Conservation (phyloP, 2,888 invertebrate species). For the Oasisia sp. region DNA sequence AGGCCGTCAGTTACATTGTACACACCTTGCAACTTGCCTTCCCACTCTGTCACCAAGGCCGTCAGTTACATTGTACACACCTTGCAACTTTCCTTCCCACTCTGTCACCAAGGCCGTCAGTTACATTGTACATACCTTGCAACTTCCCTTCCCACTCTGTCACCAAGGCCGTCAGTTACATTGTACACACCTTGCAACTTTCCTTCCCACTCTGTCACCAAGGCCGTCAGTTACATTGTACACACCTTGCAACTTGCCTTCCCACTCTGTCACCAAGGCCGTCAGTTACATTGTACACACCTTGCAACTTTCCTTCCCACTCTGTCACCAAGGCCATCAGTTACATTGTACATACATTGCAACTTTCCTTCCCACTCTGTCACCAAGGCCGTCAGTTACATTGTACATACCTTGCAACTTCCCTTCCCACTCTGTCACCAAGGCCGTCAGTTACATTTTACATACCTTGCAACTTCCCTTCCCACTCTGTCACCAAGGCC, state of each 20-base stretch:
- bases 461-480: conserved; percentile 36
- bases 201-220: conserved; percentile 53
- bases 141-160: conserved; percentile 49
- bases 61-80: too few species aligned
- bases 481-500: conserved; percentile 53
- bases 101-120: conserved; percentile 55
- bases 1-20: conserved; percentile 50
- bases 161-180: conserved; percentile 52
- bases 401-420: conserved; percentile 32
- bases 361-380: conserved; percentile 50
- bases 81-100: conserved; percentile 42
- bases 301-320: conserved; percentile 42
- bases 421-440: conserved; percentile 52
- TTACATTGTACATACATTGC: too few species aligned
- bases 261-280: conserved; percentile 53
- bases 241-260: conserved; percentile 38
- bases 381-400: conserved; percentile 53
- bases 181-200: conserved; percentile 32
- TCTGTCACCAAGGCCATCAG: conserved; percentile 55
- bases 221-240: conserved; percentile 50
- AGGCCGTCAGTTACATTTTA: conserved; percentile 52
- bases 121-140: too few species aligned
- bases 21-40: conserved; percentile 38
- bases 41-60: conserved; percentile 53
- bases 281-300: too few species aligned